These are phyloP conservation scores for Latrodectus hesperus DNA, from an alignment of 2,888 invertebrate species.

Conservation along the genomic window DNA sequence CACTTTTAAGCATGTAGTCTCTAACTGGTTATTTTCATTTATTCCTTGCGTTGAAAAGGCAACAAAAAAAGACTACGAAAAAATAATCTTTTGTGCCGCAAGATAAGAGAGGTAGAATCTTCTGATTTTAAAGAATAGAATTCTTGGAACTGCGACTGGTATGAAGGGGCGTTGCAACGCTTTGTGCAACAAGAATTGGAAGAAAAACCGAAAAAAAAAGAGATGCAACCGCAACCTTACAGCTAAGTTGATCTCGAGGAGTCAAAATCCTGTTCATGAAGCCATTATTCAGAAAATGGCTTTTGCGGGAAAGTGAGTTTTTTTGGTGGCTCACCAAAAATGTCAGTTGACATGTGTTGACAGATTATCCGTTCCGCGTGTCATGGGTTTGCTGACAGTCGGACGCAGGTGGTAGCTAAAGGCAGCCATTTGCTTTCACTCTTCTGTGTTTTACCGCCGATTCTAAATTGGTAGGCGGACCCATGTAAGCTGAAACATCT, in stretches of 20 bases:
- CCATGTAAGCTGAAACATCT: background rate
- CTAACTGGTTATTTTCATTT: background rate
- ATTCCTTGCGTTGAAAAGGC: background rate
- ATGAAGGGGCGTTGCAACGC: background rate
- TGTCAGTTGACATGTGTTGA: conserved; percentile 16
- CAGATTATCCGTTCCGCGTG: conserved; percentile 6
- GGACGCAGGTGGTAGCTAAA: conserved; percentile 21
- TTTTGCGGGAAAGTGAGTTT: conserved; percentile 17
- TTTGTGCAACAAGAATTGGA: background rate
- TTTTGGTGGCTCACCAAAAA: conserved; percentile 4
- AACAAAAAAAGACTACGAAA: background rate
- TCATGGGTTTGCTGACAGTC: conserved; percentile 19
- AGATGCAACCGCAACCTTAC: background rate
- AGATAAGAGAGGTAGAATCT: background rate
- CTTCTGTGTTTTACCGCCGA: background rate
- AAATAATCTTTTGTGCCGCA: background rate
- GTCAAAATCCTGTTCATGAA: background rate
- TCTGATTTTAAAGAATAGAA: conserved; percentile 5
- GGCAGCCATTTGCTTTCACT: conserved; percentile 24
- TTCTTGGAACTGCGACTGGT: background rate
- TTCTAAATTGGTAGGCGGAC: background rate
- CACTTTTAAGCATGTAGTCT: background rate
- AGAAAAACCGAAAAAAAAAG: background rate
- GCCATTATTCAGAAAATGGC: conserved; percentile 1
- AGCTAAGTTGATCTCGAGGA: background rate